These are phyloP conservation scores for Hymenochirus boettgeri DNA, from an alignment of 2,113 vertebrate genomes.

Conservation along the genomic window DNA sequence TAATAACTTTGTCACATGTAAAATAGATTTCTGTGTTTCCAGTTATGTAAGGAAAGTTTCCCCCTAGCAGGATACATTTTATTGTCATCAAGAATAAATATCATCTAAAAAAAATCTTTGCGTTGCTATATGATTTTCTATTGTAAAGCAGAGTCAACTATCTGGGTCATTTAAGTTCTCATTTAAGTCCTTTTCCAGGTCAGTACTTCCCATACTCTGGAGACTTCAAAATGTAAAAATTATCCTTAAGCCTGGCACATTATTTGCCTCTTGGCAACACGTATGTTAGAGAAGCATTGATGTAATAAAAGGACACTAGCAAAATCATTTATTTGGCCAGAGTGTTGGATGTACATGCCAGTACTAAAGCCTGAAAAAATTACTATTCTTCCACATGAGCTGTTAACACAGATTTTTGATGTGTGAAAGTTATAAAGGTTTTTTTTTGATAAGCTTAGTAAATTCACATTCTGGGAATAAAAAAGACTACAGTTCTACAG, in stretches of 20 bases:
- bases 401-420: conserved; percentile 38
- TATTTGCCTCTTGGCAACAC: conserved; percentile 8
- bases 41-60: no score
- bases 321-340: conserved; percentile 27
- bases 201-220: conserved; percentile 10
- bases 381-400: conserved; percentile 36
- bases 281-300: conserved; percentile 22
- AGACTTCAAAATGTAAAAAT: conserved; percentile 12
- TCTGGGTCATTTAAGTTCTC: conserved; percentile 29
- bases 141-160: conserved; percentile 6
- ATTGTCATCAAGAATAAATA: neutral
- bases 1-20: no score
- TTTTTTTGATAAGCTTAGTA: no score
- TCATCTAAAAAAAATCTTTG: no score
- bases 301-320: conserved; percentile 29
- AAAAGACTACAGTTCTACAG: no score
- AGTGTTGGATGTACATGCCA: conserved; percentile 17
- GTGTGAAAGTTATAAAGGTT: no score
- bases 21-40: no score
- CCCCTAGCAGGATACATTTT: no score
- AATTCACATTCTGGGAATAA: no score
- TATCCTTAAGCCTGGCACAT: conserved; percentile 25
- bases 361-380: conserved; percentile 31
- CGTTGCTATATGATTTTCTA: no score
- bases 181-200: conserved; percentile 33